Evolutionary conservation across 1,140 invertebrate species (phyloP), one percentile per base, ranked within the genome.

Genomic region (Bombus turneri): DNA sequence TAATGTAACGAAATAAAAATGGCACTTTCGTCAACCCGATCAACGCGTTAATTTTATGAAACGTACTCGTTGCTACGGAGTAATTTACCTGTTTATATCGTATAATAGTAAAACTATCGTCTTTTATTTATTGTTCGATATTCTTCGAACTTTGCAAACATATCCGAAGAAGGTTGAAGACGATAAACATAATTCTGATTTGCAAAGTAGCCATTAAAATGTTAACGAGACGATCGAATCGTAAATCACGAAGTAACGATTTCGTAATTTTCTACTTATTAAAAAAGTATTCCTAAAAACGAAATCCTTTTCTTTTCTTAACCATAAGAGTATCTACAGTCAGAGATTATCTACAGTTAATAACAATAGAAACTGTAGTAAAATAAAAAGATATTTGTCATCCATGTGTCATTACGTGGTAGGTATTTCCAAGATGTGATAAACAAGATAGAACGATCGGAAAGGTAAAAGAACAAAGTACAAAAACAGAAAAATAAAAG

Each of bases 401-500:
- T 64, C 5, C 13, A 0, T 2, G 13, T 8, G 6, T 31, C 10
- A 0, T n/a, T n/a, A 2, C 57, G 1, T 2, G 9, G 10, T 13
- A 12, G 4, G 5, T 39, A 71, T 71, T 37, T 22, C 1, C 15
- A 9, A 10, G 3, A 22, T 12, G 1, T 22, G 34, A 25, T 5
- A 68, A 68, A 37, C 2, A 25, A 68, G 31, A 25, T 4, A 10
- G 34, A 22, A 18, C 8, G 18, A 18, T 68, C 15, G 8, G 28
- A 13, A 64, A 13, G 12, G 28, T 1, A 25, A 68, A 68, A 1
- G 15, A 5, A 8, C 5, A 31, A 37, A 37, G 18, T 68, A 13
- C 0, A 3, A 28, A 39, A 69, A 2, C 12, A 18, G 8, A 13
- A 1, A 12, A 28, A 10, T 0, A 0, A 8, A 12, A 1, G n/a